These are phyloP conservation scores for Ligdia adustata DNA, from an alignment of 2,888 invertebrate genomes.

Conservation along the genomic window DNA sequence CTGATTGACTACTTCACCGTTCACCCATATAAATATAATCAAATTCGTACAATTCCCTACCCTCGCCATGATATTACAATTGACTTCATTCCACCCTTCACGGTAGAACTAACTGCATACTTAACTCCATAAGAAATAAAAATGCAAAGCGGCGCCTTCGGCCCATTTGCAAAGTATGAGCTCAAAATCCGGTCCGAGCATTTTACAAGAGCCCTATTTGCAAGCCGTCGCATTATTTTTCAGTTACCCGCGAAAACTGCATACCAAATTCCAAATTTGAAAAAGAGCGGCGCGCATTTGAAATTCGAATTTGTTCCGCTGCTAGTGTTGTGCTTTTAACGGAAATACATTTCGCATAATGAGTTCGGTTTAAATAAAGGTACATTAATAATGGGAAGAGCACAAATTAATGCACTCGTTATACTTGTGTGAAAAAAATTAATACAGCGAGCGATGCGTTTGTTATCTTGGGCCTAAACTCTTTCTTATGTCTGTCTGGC, in stretches of 20 bases:
- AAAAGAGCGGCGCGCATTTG: slow-evolving; percentile 62
- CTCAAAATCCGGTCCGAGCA: slow-evolving; percentile 29
- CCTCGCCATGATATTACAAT: too few species aligned
- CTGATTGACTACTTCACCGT: too few species aligned
- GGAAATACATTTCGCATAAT: neutral
- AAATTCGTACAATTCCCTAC: too few species aligned
- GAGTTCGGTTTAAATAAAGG: neutral
- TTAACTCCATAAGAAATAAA: slow-evolving; percentile 9
- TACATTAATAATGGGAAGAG: neutral
- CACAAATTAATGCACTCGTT: neutral
- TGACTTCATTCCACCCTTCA: too few species aligned
- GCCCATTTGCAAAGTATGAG: slow-evolving; percentile 24
- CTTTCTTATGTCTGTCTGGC: too few species aligned
- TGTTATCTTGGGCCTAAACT: too few species aligned
- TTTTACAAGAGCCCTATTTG: slow-evolving; percentile 38
- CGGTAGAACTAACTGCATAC: too few species aligned
- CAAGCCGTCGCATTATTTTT: slow-evolving; percentile 36
- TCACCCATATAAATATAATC: too few species aligned
- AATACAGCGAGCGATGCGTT: too few species aligned
- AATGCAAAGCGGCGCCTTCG: slow-evolving; percentile 17
- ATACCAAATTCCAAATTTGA: slow-evolving; percentile 54
- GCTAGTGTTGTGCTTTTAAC: slow-evolving; percentile 28
- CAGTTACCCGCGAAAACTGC: slow-evolving; percentile 32
- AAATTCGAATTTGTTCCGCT: slow-evolving; percentile 59
- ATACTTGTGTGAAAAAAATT: too few species aligned